Conservation (phyloP, 2,113 vertebrate genomes). For the Dasyprocta punctata region DNA sequence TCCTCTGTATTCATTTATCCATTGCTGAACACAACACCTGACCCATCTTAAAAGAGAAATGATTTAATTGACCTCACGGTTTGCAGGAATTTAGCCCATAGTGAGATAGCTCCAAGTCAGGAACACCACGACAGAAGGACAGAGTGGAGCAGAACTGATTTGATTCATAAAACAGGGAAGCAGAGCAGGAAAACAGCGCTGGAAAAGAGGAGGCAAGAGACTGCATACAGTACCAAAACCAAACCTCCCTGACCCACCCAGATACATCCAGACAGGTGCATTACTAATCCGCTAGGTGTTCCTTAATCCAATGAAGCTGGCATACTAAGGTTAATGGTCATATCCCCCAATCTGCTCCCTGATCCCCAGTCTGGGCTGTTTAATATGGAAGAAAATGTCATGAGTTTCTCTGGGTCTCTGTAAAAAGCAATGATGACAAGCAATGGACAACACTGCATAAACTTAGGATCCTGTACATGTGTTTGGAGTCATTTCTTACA, state of each 20-base stretch:
- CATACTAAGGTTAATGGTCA: neutral
- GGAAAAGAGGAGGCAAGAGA: neutral
- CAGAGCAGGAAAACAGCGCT: neutral
- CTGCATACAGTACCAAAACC: neutral
- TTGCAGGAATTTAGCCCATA: neutral
- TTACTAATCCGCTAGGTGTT: neutral
- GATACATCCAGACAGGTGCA: neutral
- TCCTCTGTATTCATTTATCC: neutral
- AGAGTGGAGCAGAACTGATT: neutral
- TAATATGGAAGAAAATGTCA: neutral
- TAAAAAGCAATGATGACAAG: neutral
- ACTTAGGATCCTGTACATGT: neutral
- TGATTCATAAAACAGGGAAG: neutral
- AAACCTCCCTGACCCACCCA: neutral
- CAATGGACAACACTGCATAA: neutral
- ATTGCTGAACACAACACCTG: neutral
- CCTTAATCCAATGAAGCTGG: neutral
- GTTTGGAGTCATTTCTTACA: neutral
- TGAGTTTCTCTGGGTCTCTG: neutral
- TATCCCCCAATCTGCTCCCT: neutral
- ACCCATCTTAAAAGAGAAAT: neutral
- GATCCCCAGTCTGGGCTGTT: neutral
- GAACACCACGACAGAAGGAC: neutral
- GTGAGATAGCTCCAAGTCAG: neutral
- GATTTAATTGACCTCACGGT: neutral